A percentile compares a stretch with the other conserved stretches of the same genome.
phyloP scores from a whole-genome alignment of 1,140 invertebrate species.

The Drosophila sechellia region DNA sequence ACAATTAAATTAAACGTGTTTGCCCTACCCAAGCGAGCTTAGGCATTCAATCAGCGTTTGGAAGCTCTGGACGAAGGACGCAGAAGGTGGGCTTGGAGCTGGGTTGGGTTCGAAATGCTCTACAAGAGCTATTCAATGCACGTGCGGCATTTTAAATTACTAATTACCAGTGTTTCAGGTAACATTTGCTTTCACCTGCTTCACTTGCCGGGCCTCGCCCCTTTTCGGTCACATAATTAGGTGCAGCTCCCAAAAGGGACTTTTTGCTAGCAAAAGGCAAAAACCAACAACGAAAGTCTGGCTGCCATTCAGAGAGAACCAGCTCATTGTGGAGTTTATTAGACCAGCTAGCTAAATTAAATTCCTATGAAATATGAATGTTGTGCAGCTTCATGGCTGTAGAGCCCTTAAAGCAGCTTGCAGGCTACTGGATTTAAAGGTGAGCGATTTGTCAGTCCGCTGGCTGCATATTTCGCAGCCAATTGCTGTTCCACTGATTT shows the following conservation, averaged over 20 bases:
- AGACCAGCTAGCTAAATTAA: conserved; percentile 22
- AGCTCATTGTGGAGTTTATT: conserved; percentile 32
- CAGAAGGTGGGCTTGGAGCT: background rate
- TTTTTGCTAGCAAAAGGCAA: background rate
- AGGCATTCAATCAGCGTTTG: conserved; percentile 71
- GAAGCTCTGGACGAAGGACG: conserved; percentile 5
- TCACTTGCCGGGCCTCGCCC: conserved; percentile 2
- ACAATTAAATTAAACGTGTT: conserved; percentile 82
- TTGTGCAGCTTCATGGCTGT: background rate
- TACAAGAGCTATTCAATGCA: conserved; percentile 60
- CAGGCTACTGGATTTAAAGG: conserved; percentile 11
- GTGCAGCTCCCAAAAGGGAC: conserved; percentile 12
- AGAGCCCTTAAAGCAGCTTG: conserved; percentile 3
- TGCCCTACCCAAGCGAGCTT: conserved; percentile 71
- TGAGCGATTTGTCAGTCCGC: conserved; percentile 31
- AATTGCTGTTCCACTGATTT: conserved; percentile 39
- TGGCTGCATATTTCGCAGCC: conserved; percentile 39
- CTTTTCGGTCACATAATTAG: conserved; percentile 59
- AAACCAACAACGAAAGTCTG: background rate
- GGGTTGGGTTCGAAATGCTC: conserved; percentile 4
- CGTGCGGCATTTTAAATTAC: conserved; percentile 80
- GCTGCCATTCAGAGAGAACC: background rate
- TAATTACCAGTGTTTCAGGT: conserved; percentile 75
- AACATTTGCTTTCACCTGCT: conserved; percentile 22
- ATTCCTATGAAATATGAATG: conserved; percentile 31